Conservation (phyloP, 2,113 vertebrate genomes). For the Fregata magnificens region DNA sequence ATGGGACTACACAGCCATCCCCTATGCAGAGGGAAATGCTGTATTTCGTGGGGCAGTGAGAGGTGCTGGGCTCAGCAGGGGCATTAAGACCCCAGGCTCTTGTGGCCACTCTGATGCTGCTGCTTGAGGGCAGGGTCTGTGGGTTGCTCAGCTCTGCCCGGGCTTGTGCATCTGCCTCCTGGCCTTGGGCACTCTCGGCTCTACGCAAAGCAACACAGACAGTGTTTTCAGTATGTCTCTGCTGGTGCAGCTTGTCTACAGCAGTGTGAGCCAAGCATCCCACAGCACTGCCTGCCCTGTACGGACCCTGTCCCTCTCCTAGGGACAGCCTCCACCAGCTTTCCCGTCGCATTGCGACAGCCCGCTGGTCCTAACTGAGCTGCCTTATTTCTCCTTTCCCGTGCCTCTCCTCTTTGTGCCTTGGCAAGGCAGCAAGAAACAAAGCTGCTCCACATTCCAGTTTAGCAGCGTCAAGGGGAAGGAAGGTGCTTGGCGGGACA, state of each 20-base stretch:
- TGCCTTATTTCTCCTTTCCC: not conserved
- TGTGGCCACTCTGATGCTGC: not conserved
- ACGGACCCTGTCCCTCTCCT: not conserved
- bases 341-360: rapidly evolving
- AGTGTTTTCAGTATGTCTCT: not conserved
- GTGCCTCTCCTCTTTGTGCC: not conserved
- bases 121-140: not conserved
- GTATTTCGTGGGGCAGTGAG: not conserved
- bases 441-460: not conserved
- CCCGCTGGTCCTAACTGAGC: rapidly evolving
- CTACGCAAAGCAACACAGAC: not conserved
- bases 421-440: not conserved
- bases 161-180: not conserved
- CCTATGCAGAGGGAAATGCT: rapidly evolving
- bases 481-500: not conserved
- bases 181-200: not conserved
- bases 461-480: not conserved
- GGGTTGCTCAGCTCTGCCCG: not conserved
- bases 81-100: not conserved
- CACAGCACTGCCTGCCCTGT: not conserved
- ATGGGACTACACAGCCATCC: not conserved
- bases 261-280: not conserved
- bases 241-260: not conserved
- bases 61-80: not conserved
- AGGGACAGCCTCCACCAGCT: not conserved